Evolutionary conservation across 30 jellyfish, hydroid and myxozoan species (phyloP).

Genomic region (Nemopilema nomurai): DNA sequence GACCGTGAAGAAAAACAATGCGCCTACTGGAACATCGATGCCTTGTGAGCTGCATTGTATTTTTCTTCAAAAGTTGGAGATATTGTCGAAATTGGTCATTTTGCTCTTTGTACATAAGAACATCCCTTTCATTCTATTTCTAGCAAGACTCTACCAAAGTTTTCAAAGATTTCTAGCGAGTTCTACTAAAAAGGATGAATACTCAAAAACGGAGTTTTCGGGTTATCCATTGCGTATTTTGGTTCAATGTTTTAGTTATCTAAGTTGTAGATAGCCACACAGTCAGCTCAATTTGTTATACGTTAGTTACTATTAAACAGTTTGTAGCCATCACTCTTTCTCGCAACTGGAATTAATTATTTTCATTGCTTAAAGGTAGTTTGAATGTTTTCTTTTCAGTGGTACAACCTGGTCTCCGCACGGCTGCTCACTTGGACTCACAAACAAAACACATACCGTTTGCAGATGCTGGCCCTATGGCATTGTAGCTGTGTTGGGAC

Average conservation of each 20-base stretch:
- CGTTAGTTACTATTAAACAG: too few species aligned
- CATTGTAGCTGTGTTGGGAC: constrained; percentile 82
- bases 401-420: constrained; percentile 73
- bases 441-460: constrained; percentile 93
- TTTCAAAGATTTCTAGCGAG: too few species aligned
- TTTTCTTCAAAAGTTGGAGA: too few species aligned
- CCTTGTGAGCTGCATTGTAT: constrained; percentile 36
- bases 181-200: too few species aligned
- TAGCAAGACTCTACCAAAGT: too few species aligned
- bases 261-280: neutral
- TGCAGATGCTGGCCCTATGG: constrained; percentile 92
- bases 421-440: constrained; percentile 66
- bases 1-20: constrained; percentile 80
- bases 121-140: too few species aligned
- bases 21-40: constrained; percentile 85
- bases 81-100: too few species aligned
- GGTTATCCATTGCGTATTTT: neutral
- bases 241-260: neutral
- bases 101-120: too few species aligned
- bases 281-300: too few species aligned
- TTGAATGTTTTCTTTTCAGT: constrained; percentile 11
- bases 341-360: neutral
- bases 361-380: neutral
- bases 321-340: too few species aligned
- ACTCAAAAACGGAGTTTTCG: too few species aligned